Conservation (phyloP, 2,888 invertebrate genomes). For the Hirudinaria manillensis region DNA sequence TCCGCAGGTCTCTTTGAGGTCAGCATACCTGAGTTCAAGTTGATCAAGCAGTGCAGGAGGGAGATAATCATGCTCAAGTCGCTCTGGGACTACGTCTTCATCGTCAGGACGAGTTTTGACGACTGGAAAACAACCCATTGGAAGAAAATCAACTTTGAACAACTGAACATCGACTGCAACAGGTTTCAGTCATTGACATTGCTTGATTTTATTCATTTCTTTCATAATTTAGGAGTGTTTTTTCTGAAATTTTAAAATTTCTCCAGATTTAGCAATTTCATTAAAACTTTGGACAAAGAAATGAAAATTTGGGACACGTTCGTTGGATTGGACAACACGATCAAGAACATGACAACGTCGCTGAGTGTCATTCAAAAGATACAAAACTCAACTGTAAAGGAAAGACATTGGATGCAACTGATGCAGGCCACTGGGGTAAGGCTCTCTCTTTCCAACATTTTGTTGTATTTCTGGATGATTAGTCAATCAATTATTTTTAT, state of each 20-base stretch:
- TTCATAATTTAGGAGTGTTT: neutral
- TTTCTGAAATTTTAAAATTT: neutral
- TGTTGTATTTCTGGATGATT: neutral
- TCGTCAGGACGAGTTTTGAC: conserved; percentile 82
- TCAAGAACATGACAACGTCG: conserved; percentile 92
- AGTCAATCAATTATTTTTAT: too few species aligned
- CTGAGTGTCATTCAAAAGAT: conserved; percentile 79
- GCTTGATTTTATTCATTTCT: neutral
- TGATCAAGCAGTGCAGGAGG: conserved; percentile 81
- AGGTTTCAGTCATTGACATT: conserved; percentile 48
- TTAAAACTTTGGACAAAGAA: conserved; percentile 76
- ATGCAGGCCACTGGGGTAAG: conserved; percentile 83
- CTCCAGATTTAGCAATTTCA: conserved; percentile 71
- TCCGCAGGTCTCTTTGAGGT: conserved; percentile 83
- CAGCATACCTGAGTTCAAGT: conserved; percentile 85
- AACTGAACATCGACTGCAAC: conserved; percentile 96
- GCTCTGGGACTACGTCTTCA: conserved; percentile 88
- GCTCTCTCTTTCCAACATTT: neutral
- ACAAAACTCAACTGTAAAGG: conserved; percentile 89
- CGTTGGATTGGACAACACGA: conserved; percentile 76
- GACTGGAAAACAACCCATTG: conserved; percentile 96
- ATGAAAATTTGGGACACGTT: conserved; percentile 92
- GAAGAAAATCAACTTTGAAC: conserved; percentile 93
- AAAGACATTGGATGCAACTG: conserved; percentile 91
- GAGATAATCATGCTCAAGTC: conserved; percentile 73